Base-by-base conservation (phyloP, 2,113 vertebrate species). In the Sceloporus undulatus region DNA sequence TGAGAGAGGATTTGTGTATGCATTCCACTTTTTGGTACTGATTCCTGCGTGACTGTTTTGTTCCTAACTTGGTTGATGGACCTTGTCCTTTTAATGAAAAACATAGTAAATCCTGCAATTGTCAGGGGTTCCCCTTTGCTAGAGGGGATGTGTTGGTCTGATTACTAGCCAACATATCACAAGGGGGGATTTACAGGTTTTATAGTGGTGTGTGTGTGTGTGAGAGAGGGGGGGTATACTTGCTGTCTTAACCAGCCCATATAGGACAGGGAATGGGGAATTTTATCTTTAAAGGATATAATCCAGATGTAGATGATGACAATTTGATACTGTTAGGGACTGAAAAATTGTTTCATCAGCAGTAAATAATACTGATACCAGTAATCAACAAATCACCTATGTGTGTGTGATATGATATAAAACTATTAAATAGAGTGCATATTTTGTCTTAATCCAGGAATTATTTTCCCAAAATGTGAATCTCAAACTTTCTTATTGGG, bases 91-190 rank as follows among this genome's bases (percentile, higher is more conserved):
- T 19, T 66, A 21, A 5, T 70, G 68, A 70, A 70, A 27, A 14
- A 59, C 56, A 59, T 59, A 59, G 9, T 59, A 59, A 59, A 59
- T 59, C 56, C 56, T 59, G 56, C 9, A 59, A 59, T 7, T 10
- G 9, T 59, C 42, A 48, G 2, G 56, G 56, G 9, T 59, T 2
- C 56, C 14, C 56, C 14, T 59, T 14, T 59, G 56, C 56, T 59
- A 13, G 56, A 14, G 56, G 88, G 90, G 62, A 82, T 54, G 85
- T 0, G 73, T 73, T 71, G 38, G 7, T 79, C 25, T 52, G 68
- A 79, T 79, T 71, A 42, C 25, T 74, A n/a, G 23, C 62, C 29
- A 81, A 27, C 11, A 21, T 90, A 87, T 90, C 65, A 86, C 66
- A 78, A 87, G 48, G 77, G 56, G 2, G 66, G 80, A 42, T n/a